Evolutionary conservation across 1,140 invertebrate genomes (phyloP), one percentile per base, ranked within the genome.

Genomic region (Atopsyche davidsoni): DNA sequence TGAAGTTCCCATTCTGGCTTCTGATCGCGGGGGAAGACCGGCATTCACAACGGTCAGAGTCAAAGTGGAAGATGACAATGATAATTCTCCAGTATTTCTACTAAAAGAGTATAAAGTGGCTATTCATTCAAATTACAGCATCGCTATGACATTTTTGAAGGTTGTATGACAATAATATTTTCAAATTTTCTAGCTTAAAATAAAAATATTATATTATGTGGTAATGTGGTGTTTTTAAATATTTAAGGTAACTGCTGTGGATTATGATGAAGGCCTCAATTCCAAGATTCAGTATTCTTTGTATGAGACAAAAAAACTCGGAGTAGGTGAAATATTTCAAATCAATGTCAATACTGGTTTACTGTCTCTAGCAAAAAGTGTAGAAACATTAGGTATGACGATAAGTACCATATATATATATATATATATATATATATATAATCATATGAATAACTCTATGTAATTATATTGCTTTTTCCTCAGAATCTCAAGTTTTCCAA

Each of bases 21-120:
- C 80, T 10, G 92, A 96, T 69, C 83, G 83, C 38, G 92, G 92
- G 34, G 87, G 87, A 3, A 79, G 82, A 62, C 82, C 84, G 39
- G 86, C 84, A 3, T 92, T 89, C 65, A 77, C 88, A 2, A 80
- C 79, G 4, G 79, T 96, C 3, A 73, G 85, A 59, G 81, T 96
- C 6, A 81, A 78, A 58, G 81, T 96, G 6, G 71, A 69, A 2
- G 92, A 96, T 72, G 78, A 82, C 43, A 96, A 96, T 71, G 93
- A 96, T 63, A 91, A 95, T 69, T 67, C 80, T 36, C 93, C 93
- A 1, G 67, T 72, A 36, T 97, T 96, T 69, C 68, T 81, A 22
- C 66, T 88, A 11, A 79, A 78, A 40, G 88, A 92, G 66, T 92
- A 92, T 61, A 87, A 86, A 67, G 80, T 79, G 2, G 81, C 82